Evolutionary conservation across 2,113 vertebrate genomes (phyloP).

Genomic region (Nibea albiflora): DNA sequence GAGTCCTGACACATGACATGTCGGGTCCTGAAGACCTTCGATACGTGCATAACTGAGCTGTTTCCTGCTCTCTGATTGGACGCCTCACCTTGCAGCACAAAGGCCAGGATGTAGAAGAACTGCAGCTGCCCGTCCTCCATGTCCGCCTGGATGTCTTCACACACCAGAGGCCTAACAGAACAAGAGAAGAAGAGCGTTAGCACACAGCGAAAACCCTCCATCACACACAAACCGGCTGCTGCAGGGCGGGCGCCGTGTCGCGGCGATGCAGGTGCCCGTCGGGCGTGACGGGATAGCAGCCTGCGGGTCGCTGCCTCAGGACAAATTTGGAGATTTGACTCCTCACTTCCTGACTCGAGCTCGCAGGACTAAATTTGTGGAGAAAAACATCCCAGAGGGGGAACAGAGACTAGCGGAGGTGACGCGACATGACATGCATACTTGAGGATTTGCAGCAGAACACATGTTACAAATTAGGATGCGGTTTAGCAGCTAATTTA

Average conservation of each 20-base stretch:
- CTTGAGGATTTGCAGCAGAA: slow-evolving; percentile 21
- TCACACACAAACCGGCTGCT: not conserved
- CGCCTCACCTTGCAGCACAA: slow-evolving; percentile 86
- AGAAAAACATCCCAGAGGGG: slow-evolving; percentile 31
- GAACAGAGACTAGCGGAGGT: slow-evolving; percentile 14
- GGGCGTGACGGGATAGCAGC: slow-evolving; percentile 4
- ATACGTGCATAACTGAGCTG: too few species aligned
- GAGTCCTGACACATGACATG: not conserved
- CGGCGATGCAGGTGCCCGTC: slow-evolving; percentile 39
- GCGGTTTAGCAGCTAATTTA: slow-evolving; percentile 79
- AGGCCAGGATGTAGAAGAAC: slow-evolving; percentile 89
- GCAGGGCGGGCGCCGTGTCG: not conserved
- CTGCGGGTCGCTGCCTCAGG: slow-evolving; percentile 18
- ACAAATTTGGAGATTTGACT: slow-evolving; percentile 2
- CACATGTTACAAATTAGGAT: slow-evolving; percentile 74
- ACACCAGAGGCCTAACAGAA: slow-evolving; percentile 79
- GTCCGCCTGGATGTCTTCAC: slow-evolving; percentile 75
- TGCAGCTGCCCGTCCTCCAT: slow-evolving; percentile 80
- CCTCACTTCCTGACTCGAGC: not conserved
- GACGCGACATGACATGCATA: slow-evolving; percentile 30
- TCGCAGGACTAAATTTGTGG: not conserved
- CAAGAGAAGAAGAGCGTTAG: slow-evolving; percentile 11
- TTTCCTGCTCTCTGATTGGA: not conserved
- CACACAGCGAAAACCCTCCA: not conserved
- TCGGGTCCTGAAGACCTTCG: too few species aligned